These are phyloP conservation scores for Drosophila saltans DNA, from an alignment of 1,140 invertebrate genomes.

Conservation along the genomic window DNA sequence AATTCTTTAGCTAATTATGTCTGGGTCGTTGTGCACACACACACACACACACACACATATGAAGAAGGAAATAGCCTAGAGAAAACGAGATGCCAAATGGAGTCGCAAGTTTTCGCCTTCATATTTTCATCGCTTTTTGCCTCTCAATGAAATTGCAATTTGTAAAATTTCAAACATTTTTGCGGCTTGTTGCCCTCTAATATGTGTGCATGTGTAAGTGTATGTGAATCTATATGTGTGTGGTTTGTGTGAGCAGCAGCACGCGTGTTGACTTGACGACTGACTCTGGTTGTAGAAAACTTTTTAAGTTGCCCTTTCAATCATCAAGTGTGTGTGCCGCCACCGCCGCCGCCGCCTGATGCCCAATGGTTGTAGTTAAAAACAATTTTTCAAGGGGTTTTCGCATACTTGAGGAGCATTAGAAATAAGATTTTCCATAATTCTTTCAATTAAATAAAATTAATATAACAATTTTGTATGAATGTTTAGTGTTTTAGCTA, in stretches of 20 bases:
- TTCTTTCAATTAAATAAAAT: too few relatives aligned
- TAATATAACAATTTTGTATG: too few relatives aligned
- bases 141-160: constrained; percentile 69
- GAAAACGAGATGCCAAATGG: constrained; percentile 38
- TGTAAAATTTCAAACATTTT: constrained; percentile 68
- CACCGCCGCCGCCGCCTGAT: neutral
- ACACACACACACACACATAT: constrained; percentile 15
- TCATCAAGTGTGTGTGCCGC: constrained; percentile 29
- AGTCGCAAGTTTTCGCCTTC: constrained; percentile 56
- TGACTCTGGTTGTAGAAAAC: constrained; percentile 44
- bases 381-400: constrained; percentile 5
- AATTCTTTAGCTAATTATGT: constrained; percentile 75
- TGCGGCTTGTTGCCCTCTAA: constrained; percentile 65
- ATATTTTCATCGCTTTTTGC: constrained; percentile 48
- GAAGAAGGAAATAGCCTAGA: constrained; percentile 8
- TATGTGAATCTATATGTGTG: constrained; percentile 13
- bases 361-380: constrained; percentile 23
- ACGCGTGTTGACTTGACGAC: constrained; percentile 41
- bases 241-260: constrained; percentile 31
- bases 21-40: constrained; percentile 66
- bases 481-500: too few relatives aligned
- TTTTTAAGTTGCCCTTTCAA: constrained; percentile 51
- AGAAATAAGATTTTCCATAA: too few relatives aligned
- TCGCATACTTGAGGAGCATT: neutral
- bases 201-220: constrained; percentile 9